Conservation (phyloP, 2,888 invertebrate genomes). For the Tinea pellionella region DNA sequence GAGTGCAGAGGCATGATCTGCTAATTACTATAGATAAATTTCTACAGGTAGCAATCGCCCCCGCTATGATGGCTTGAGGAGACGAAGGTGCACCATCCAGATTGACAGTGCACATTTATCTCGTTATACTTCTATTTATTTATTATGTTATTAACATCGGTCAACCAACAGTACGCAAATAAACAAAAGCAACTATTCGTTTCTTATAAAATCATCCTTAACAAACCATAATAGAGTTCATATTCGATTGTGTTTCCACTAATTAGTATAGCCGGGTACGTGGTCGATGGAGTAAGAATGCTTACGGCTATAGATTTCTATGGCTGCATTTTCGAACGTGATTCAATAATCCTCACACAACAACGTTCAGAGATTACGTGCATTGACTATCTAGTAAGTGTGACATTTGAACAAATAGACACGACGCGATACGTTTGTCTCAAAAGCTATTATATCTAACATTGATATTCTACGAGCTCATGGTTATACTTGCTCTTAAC, state of each 20-base stretch:
- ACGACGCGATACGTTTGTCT: neutral
- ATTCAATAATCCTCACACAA: slow-evolving; percentile 2
- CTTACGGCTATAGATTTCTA: neutral
- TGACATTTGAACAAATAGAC: slow-evolving; percentile 1
- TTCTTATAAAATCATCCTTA: no score
- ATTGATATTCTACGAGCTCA: neutral
- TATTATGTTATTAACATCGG: no score
- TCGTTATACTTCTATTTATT: no score
- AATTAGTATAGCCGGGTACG: neutral
- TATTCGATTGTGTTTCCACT: neutral
- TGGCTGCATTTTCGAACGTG: slow-evolving; percentile 4
- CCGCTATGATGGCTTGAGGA: no score
- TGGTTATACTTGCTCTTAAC: neutral
- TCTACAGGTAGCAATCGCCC: no score
- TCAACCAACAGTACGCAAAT: no score
- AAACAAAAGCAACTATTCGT: neutral
- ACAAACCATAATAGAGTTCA: neutral
- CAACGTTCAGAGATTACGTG: slow-evolving; percentile 4
- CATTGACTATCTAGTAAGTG: neutral
- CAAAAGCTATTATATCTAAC: neutral
- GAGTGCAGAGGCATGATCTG: no score
- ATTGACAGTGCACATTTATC: no score
- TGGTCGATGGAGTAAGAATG: neutral
- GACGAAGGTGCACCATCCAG: no score
- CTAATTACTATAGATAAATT: no score